phyloP scores from a whole-genome alignment of 2,113 vertebrate genomes.

The Notothenia coriiceps region DNA sequence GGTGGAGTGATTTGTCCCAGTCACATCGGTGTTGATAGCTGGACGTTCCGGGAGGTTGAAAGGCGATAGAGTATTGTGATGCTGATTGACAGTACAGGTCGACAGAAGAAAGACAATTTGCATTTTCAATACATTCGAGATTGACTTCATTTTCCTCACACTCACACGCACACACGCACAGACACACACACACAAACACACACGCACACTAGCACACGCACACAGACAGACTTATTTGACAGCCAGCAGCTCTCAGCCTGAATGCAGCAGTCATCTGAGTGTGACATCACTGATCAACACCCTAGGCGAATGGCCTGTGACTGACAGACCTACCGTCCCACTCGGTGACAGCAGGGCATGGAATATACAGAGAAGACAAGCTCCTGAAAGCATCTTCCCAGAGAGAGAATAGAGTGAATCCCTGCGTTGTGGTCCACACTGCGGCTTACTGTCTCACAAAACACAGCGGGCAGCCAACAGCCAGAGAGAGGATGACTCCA shows the following conservation, averaged over 20 bases:
- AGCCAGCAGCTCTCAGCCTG: slow-evolving; percentile 35
- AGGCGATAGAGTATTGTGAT: slow-evolving; percentile 43
- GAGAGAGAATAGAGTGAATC: slow-evolving; percentile 41
- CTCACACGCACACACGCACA: slow-evolving; percentile 10
- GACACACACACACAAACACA: slow-evolving; percentile 17
- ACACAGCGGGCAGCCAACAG: background rate
- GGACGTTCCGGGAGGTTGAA: slow-evolving; percentile 46
- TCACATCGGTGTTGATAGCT: slow-evolving; percentile 40
- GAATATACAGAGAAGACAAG: slow-evolving; percentile 26
- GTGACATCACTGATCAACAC: slow-evolving; percentile 37
- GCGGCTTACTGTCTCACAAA: slow-evolving; percentile 7
- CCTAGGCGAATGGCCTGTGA: slow-evolving; percentile 49
- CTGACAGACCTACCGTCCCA: slow-evolving; percentile 52
- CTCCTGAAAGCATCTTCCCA: slow-evolving; percentile 12
- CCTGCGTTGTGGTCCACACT: slow-evolving; percentile 34
- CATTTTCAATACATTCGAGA: slow-evolving; percentile 78
- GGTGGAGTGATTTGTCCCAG: slow-evolving; percentile 36
- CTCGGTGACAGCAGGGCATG: slow-evolving; percentile 35
- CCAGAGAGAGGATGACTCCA: background rate
- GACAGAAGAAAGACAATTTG: slow-evolving; percentile 64
- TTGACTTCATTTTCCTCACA: slow-evolving; percentile 47
- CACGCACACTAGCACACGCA: slow-evolving; percentile 15
- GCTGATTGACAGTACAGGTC: slow-evolving; percentile 72
- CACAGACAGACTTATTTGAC: slow-evolving; percentile 48
- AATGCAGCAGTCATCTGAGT: slow-evolving; percentile 52